Evolutionary conservation across 2,888 invertebrate genomes (phyloP).

Genomic region (Morpho achilles): DNA sequence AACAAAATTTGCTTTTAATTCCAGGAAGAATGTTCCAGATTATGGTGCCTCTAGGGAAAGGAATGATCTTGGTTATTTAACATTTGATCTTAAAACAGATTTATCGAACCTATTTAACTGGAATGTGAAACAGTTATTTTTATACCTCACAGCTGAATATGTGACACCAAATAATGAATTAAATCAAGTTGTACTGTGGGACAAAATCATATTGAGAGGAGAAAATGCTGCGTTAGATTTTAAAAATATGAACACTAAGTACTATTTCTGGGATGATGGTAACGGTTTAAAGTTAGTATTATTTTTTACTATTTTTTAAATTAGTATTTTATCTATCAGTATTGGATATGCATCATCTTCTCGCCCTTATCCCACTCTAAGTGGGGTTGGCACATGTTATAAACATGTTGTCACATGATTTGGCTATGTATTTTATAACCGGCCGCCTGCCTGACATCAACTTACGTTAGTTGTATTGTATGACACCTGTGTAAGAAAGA

Average conservation of each 20-base stretch:
- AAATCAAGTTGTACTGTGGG: conserved; percentile 98
- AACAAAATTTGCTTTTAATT: conserved; percentile 39
- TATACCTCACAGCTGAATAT: conserved; percentile 98
- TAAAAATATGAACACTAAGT: conserved; percentile 97
- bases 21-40: conserved; percentile 96
- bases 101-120: conserved; percentile 96
- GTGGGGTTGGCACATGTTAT: too few species aligned
- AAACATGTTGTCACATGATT: too few species aligned
- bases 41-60: conserved; percentile 95
- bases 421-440: too few species aligned
- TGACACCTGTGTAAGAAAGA: too few species aligned
- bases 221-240: conserved; percentile 96
- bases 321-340: neutral
- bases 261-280: conserved; percentile 99
- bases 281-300: conserved; percentile 89
- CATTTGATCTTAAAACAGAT: conserved; percentile 96
- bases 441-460: too few species aligned
- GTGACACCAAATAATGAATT: conserved; percentile 91
- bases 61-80: conserved; percentile 96
- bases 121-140: conserved; percentile 99
- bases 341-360: neutral
- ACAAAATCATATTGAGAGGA: conserved; percentile 96
- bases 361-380: too few species aligned
- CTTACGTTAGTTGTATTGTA: too few species aligned
- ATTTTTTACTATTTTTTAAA: neutral